These are phyloP conservation scores for Gambelia wislizenii DNA, from an alignment of 2,797 vertebrate genomes.

Conservation along the genomic window DNA sequence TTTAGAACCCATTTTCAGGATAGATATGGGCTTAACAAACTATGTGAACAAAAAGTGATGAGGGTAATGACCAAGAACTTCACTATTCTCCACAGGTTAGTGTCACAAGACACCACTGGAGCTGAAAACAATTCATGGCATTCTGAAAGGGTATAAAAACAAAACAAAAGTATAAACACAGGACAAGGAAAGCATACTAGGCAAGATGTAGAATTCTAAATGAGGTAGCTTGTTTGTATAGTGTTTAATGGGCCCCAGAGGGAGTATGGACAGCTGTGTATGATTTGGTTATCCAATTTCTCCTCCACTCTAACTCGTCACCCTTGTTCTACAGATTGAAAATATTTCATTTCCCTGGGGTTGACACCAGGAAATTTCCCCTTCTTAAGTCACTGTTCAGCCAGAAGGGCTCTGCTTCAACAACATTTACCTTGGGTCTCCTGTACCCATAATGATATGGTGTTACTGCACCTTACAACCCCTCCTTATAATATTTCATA, in stretches of 20 bases:
- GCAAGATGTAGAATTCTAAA: constrained; percentile 36
- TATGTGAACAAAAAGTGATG: background rate
- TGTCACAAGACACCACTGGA: background rate
- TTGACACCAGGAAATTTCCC: too few species aligned
- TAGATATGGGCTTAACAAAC: constrained; percentile 3
- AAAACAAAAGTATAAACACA: background rate
- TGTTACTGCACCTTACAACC: too few species aligned
- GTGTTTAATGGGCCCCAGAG: constrained; percentile 73
- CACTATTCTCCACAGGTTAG: background rate
- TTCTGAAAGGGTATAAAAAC: constrained; percentile 24
- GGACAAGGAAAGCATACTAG: constrained; percentile 1
- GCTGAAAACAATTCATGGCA: constrained; percentile 26
- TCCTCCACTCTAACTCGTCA: constrained; percentile 36
- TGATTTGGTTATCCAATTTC: constrained; percentile 31
- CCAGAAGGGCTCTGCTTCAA: background rate
- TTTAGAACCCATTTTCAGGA: constrained; percentile 11
- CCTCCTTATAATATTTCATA: too few species aligned
- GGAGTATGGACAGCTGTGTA: constrained; percentile 63
- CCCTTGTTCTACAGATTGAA: constrained; percentile 50
- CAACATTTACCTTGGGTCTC: background rate
- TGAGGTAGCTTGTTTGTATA: constrained; percentile 72
- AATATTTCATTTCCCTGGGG: constrained; percentile 14
- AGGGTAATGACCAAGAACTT: background rate
- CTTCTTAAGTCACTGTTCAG: background rate
- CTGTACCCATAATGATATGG: background rate